Evolutionary conservation across 2,113 vertebrate genomes (phyloP).

Genomic region (Mixornis gularis): DNA sequence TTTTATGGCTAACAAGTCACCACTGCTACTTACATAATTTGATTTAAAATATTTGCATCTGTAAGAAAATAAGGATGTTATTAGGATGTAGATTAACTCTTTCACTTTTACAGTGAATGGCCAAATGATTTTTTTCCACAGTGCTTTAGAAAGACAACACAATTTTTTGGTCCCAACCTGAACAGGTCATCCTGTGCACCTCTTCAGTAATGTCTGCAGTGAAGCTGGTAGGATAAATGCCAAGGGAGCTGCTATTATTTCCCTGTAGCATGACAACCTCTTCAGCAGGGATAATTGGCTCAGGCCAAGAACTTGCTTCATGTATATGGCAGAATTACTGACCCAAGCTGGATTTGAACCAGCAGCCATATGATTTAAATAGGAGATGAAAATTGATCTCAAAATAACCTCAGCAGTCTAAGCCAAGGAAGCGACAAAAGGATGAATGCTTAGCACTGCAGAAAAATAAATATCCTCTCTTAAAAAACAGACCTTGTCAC

Average conservation of each 20-base stretch:
- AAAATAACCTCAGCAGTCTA: conserved; percentile 15
- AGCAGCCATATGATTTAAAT: conserved; percentile 36
- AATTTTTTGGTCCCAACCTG: neutral
- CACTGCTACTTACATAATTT: neutral
- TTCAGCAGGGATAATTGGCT: neutral
- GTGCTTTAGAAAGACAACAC: neutral
- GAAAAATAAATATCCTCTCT: conserved; percentile 21
- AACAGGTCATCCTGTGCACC: neutral
- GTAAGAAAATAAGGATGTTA: neutral
- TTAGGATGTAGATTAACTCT: neutral
- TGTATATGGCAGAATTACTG: conserved; percentile 20
- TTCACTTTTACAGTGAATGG: neutral
- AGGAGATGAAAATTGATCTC: conserved; percentile 22
- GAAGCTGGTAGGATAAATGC: neutral
- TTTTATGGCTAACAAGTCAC: neutral
- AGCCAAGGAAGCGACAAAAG: neutral
- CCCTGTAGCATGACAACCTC: neutral
- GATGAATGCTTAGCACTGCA: neutral
- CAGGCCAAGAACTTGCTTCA: neutral
- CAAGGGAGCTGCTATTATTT: neutral
- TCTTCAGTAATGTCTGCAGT: neutral
- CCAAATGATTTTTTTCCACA: neutral
- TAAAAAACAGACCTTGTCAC: neutral
- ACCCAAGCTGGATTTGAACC: conserved; percentile 15
- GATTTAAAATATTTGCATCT: neutral